Evolutionary conservation across 2,888 invertebrate species (phyloP), one percentile per base, ranked within the genome.

Genomic region (Ecliptopera silaceata): DNA sequence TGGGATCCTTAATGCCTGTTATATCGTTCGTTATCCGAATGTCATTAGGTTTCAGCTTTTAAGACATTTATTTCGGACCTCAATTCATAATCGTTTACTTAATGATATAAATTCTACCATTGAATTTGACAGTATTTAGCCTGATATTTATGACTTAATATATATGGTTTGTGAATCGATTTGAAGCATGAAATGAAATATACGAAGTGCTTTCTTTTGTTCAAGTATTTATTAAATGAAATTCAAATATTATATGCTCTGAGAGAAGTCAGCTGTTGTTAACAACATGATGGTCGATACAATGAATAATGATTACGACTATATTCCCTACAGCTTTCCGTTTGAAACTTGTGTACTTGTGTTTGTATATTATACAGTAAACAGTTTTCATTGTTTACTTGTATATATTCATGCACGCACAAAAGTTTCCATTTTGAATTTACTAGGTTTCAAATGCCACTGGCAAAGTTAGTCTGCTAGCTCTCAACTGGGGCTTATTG

Each of bases 401-500:
- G 22, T 42, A 58, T 51, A 45, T 41, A 54, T 49, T 17, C 52
- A 45, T 44, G 58, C 48, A 44, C 60, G 44, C 45, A 44, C 32
- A 44, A n/a, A 58, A 50, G 46, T 60, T 58, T 50, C 54, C 49
- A 42, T 61, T 63, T 59, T 60, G 31, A 65, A 66, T 52, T 52
- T 59, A 41, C 49, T 61, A 56, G 50, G 47, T 59, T 60, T 57
- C 49, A 64, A 64, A 48, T 55, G 44, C 46, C 49, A 48, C 53
- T 44, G 59, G 51, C n/a, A 61, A 65, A 68, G 61, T 65, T 62
- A 55, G 45, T 36, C 59, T 41, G 32, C 41, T 61, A 69, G 53
- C 65, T 68, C 70, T 73, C 71, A 66, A 68, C 64, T 56, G 60
- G 34, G 61, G 66, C 70, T 76, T 74, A 74, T 74, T 75, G 69